These are phyloP conservation scores for Caenorhabditis tropicalis DNA, from an alignment of 1,140 invertebrate genomes.

Conservation along the genomic window DNA sequence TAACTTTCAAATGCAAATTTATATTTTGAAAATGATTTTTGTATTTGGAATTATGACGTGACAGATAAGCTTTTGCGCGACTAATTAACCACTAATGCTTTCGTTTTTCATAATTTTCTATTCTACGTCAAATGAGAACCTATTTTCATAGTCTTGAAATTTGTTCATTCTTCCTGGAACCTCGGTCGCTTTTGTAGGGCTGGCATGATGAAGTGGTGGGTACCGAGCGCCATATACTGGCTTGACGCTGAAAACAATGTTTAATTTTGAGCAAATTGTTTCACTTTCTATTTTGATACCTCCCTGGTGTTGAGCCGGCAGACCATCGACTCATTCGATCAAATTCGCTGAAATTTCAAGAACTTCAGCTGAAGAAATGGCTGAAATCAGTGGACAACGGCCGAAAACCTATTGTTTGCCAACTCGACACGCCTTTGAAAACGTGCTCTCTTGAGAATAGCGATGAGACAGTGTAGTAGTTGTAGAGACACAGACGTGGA, in stretches of 20 bases:
- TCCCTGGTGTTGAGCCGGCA: conserved; percentile 31
- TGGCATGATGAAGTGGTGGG: conserved; percentile 48
- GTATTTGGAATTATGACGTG: neutral
- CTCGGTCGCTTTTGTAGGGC: conserved; percentile 32
- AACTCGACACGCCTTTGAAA: conserved; percentile 12
- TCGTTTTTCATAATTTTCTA: neutral
- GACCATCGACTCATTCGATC: conserved; percentile 36
- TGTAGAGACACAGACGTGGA: neutral
- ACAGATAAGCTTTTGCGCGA: neutral
- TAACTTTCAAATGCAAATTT: neutral
- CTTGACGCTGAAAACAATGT: conserved; percentile 29
- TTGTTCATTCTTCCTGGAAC: conserved; percentile 15
- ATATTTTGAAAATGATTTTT: neutral
- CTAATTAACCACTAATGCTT: neutral
- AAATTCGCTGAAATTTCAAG: conserved; percentile 6
- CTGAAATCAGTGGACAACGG: neutral
- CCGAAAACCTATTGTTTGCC: conserved; percentile 7
- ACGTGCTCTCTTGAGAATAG: neutral
- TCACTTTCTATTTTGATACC: neutral
- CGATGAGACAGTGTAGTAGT: neutral
- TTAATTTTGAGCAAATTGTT: neutral
- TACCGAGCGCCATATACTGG: conserved; percentile 54
- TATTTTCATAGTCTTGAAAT: conserved; percentile 57
- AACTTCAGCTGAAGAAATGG: conserved; percentile 5
- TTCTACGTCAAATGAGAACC: conserved; percentile 9